Conservation (phyloP, 2,113 vertebrate genomes). For the Maccullochella peelii region DNA sequence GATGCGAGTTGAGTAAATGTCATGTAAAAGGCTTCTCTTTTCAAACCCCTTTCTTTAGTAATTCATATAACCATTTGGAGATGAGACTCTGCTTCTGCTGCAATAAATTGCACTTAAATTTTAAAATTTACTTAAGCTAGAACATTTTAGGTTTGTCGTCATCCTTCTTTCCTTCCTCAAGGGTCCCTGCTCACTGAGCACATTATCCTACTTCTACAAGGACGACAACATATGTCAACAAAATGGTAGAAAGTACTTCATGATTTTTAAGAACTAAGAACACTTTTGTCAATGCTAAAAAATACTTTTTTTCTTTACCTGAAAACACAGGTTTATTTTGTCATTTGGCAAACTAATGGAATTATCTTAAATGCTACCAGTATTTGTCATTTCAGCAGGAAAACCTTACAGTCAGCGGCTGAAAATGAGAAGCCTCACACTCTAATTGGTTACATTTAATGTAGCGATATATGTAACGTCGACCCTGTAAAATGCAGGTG, state of each 20-base stretch:
- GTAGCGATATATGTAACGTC: no score
- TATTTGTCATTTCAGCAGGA: no score
- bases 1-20: conserved; percentile 13
- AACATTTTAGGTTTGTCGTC: conserved; percentile 29
- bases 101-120: conserved; percentile 44
- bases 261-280: background rate
- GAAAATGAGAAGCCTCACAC: no score
- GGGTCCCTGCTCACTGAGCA: conserved; percentile 2
- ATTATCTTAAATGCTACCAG: no score
- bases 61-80: conserved; percentile 29
- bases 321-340: no score
- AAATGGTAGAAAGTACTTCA: background rate
- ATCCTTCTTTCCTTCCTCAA: background rate
- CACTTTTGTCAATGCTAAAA: background rate
- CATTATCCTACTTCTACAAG: conserved; percentile 33
- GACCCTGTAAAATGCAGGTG: no score
- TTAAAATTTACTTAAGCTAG: conserved; percentile 46
- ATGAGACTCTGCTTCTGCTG: conserved; percentile 1
- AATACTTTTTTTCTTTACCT: no score
- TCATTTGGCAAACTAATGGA: no score
- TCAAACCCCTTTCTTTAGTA: background rate
- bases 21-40: background rate
- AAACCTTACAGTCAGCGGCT: no score
- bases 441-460: no score
- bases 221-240: background rate